Evolutionary conservation across 2,797 vertebrate species (phyloP).

Genomic region (Cetoscarus ocellatus): DNA sequence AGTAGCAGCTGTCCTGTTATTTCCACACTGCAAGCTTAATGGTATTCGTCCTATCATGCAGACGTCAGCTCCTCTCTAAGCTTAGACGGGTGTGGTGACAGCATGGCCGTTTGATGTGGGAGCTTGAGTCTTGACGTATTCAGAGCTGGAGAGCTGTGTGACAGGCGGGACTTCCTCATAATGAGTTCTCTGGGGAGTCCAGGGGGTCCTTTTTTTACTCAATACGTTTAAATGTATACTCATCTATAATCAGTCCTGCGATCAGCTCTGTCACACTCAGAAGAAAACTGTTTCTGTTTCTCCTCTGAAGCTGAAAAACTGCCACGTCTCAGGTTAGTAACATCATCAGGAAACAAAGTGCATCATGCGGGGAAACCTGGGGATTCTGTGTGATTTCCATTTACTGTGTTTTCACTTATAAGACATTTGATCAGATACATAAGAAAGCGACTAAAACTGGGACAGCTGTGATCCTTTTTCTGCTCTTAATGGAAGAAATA

Average conservation of each 20-base stretch:
- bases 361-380: slow-evolving; percentile 15
- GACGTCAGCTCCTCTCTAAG: slow-evolving; percentile 61
- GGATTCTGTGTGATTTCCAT: slow-evolving; percentile 37
- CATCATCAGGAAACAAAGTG: slow-evolving; percentile 32
- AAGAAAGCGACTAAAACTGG: slow-evolving; percentile 29
- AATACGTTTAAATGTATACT: slow-evolving; percentile 58
- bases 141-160: slow-evolving; percentile 60
- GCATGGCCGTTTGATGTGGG: slow-evolving; percentile 72
- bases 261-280: not conserved
- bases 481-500: slow-evolving; percentile 2
- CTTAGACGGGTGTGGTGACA: slow-evolving; percentile 66
- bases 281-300: not conserved
- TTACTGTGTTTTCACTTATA: slow-evolving; percentile 43
- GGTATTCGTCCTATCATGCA: slow-evolving; percentile 52
- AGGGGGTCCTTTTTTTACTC: slow-evolving; percentile 47
- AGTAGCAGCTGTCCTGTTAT: slow-evolving; percentile 33
- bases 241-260: slow-evolving; percentile 42
- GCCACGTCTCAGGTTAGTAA: slow-evolving; percentile 29
- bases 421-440: slow-evolving; percentile 35
- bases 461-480: slow-evolving; percentile 31
- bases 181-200: slow-evolving; percentile 78
- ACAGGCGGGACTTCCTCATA: slow-evolving; percentile 73
- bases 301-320: slow-evolving; percentile 18
- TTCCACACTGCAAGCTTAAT: slow-evolving; percentile 51
- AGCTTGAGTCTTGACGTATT: slow-evolving; percentile 64